Conservation (phyloP, 2,888 invertebrate genomes). For the Cheilosia vulpina region DNA sequence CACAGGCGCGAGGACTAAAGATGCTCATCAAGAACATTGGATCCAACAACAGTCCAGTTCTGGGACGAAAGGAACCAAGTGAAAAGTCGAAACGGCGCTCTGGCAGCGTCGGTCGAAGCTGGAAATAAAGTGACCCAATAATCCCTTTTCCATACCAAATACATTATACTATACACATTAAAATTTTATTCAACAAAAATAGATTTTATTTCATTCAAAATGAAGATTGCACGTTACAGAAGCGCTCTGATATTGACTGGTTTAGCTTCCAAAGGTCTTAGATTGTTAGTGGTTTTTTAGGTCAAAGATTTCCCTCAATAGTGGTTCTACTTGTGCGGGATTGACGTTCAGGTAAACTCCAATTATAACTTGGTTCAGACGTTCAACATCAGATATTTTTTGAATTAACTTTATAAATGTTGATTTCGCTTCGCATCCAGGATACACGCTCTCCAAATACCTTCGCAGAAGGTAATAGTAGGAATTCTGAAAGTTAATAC, state of each 20-base stretch:
- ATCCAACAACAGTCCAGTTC: conserved; percentile 90
- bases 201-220: conserved; percentile 71
- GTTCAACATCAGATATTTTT: conserved; percentile 95
- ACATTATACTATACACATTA: conserved; percentile 26
- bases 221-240: conserved; percentile 73
- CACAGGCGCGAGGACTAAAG: conserved; percentile 90
- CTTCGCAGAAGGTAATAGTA: conserved; percentile 94
- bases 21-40: conserved; percentile 93
- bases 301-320: conserved; percentile 97
- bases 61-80: conserved; percentile 87
- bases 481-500: conserved; percentile 87
- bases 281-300: conserved; percentile 86
- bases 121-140: conserved; percentile 78
- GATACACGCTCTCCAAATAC: conserved; percentile 92
- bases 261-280: conserved; percentile 34
- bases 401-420: conserved; percentile 94
- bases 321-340: conserved; percentile 94
- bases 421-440: conserved; percentile 94
- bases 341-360: conserved; percentile 96
- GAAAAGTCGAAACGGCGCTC: conserved; percentile 81
- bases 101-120: conserved; percentile 82
- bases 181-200: conserved; percentile 69
- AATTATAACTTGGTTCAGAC: conserved; percentile 95
- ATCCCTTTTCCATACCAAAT: not conserved
- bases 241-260: conserved; percentile 67